Conservation (phyloP, 2,113 vertebrate species). For the Probosciger aterrimus region DNA sequence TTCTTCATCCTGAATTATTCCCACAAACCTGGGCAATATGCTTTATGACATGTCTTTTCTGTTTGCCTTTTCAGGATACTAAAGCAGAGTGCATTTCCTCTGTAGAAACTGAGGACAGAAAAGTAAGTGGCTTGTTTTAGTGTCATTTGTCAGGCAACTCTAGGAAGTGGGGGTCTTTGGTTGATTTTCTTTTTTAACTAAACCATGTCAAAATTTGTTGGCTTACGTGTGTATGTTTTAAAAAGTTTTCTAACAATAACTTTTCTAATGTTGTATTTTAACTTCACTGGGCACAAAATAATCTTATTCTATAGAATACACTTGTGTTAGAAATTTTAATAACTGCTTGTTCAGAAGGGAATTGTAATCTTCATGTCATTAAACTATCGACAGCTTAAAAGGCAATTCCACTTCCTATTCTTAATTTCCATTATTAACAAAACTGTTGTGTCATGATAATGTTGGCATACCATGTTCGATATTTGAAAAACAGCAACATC, state of each 20-base stretch:
- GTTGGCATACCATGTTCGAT: background rate
- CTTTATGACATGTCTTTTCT: background rate
- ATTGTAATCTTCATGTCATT: background rate
- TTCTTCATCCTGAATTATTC: background rate
- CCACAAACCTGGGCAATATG: background rate
- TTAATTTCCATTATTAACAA: background rate
- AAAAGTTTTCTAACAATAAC: background rate
- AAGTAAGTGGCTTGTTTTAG: slow-evolving; percentile 69
- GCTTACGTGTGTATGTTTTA: background rate
- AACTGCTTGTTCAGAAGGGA: background rate
- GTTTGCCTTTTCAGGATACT: slow-evolving; percentile 70
- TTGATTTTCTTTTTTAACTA: background rate
- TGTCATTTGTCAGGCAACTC: background rate
- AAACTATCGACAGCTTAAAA: background rate
- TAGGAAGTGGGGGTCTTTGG: background rate
- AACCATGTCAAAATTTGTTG: background rate
- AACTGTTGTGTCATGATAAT: background rate
- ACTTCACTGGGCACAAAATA: background rate
- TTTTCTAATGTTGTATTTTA: background rate
- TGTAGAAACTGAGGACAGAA: slow-evolving; percentile 78
- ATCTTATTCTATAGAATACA: background rate
- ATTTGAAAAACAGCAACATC: background rate
- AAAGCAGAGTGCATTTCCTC: slow-evolving; percentile 75
- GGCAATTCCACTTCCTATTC: background rate
- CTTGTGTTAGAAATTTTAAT: background rate